Percentiles rank a stretch among this genome's conserved stretches.
These are phyloP conservation scores for Dendrocopos noguchii DNA, from an alignment of 2,113 vertebrate genomes.

Conservation along the genomic window DNA sequence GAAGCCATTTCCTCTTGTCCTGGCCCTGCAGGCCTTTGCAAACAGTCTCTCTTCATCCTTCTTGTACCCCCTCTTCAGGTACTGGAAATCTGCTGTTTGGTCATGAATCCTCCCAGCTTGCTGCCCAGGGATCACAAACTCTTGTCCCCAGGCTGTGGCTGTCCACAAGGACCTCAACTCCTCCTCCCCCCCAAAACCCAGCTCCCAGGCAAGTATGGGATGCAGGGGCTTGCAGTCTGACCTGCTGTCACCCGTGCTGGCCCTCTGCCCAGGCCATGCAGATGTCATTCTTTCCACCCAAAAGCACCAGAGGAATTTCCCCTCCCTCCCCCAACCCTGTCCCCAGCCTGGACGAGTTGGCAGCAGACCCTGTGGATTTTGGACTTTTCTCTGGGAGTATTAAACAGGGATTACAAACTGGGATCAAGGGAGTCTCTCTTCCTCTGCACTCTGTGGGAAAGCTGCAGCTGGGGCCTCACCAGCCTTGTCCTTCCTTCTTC, in stretches of 20 bases:
- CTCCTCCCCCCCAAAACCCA: too few relatives aligned
- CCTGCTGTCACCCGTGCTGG: not conserved
- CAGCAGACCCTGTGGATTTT: slow-evolving; percentile 39
- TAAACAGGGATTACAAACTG: not conserved
- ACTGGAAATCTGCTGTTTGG: too few relatives aligned
- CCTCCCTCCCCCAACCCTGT: not conserved
- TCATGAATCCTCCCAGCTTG: too few relatives aligned
- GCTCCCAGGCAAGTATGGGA: too few relatives aligned
- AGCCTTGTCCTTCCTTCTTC: not conserved
- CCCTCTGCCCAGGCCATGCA: not conserved
- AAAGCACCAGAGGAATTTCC: slow-evolving; percentile 46
- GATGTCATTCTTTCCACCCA: slow-evolving; percentile 7
- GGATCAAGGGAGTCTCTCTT: not conserved
- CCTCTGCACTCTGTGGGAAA: not conserved
- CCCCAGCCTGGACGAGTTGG: not conserved
- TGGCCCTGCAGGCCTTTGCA: too few relatives aligned
- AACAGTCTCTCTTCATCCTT: too few relatives aligned
- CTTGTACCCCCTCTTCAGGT: too few relatives aligned
- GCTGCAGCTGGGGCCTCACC: not conserved
- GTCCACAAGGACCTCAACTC: not conserved
- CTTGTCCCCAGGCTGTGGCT: not conserved
- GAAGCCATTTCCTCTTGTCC: too few relatives aligned
- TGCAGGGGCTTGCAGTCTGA: too few relatives aligned
- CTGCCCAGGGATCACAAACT: not conserved
- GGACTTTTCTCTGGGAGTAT: slow-evolving; percentile 17